Conservation (phyloP, 2,888 invertebrate genomes). For the Tetheella fluctuosa region DNA sequence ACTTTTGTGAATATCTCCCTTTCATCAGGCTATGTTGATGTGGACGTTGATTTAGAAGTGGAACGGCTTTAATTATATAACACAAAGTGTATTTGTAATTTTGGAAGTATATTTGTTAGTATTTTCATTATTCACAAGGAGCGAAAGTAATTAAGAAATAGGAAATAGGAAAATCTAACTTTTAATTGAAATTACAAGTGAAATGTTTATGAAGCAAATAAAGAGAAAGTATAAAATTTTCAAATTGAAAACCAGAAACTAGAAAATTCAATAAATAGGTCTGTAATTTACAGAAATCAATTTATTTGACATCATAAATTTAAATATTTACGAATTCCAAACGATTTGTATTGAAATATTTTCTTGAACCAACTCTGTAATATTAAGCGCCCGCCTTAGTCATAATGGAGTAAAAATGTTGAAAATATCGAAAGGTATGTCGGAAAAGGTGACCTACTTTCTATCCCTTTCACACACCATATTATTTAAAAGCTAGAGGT, state of each 20-base stretch:
- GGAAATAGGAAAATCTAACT: neutral
- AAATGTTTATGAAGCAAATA: neutral
- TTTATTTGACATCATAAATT: neutral
- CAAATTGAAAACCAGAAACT: neutral
- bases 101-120: too few species aligned
- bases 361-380: neutral
- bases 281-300: neutral
- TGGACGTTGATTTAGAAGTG: neutral
- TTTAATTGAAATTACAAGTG: neutral
- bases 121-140: neutral
- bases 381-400: neutral
- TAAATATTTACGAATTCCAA: neutral
- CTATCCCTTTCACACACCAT: neutral
- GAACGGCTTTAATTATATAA: neutral
- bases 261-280: neutral
- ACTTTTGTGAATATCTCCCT: constrained; percentile 7
- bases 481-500: neutral
- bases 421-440: constrained; percentile 3
- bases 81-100: too few species aligned
- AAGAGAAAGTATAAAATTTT: neutral
- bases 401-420: constrained; percentile 3
- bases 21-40: neutral
- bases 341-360: neutral
- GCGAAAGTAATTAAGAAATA: neutral
- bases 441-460: constrained; percentile 10